These are phyloP conservation scores for Sesia bembeciformis DNA, from an alignment of 2,888 invertebrate species.

Conservation along the genomic window DNA sequence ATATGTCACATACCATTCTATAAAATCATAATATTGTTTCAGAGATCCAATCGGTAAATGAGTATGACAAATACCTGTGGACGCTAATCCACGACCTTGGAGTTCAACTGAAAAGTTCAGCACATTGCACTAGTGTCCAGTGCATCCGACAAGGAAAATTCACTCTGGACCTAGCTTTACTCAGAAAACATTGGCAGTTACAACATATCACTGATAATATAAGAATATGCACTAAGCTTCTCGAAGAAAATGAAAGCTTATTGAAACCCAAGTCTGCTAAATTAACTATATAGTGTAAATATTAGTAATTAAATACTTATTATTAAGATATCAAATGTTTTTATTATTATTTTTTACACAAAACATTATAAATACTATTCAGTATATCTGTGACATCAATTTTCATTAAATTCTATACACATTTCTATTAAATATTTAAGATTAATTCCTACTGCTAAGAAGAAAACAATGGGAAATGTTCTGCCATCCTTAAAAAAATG, in stretches of 20 bases:
- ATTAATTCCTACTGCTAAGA: not conserved
- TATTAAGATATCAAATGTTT: not conserved
- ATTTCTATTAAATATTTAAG: not conserved
- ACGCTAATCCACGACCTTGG: conserved; percentile 90
- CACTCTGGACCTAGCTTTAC: conserved; percentile 80
- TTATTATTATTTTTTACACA: not conserved
- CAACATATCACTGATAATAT: conserved; percentile 80
- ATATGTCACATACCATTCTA: too few relatives aligned
- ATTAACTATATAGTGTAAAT: conserved; percentile 20
- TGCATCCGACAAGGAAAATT: conserved; percentile 91
- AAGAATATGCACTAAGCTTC: conserved; percentile 62
- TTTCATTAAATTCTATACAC: too few relatives aligned
- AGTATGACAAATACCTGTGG: conserved; percentile 84
- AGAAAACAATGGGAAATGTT: too few relatives aligned
- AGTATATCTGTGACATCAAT: too few relatives aligned
- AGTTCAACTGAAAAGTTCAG: conserved; percentile 82
- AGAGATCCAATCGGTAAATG: conserved; percentile 93
- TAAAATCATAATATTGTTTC: not conserved
- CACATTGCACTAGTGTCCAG: conserved; percentile 85
- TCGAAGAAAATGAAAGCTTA: conserved; percentile 64
- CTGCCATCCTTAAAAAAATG: too few relatives aligned
- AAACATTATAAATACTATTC: not conserved
- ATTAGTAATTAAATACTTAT: not conserved
- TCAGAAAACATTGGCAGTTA: conserved; percentile 88
- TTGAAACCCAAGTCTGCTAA: conserved; percentile 48